Conservation (phyloP, 1,140 invertebrate genomes). For the Pogonomyrmex barbatus region DNA sequence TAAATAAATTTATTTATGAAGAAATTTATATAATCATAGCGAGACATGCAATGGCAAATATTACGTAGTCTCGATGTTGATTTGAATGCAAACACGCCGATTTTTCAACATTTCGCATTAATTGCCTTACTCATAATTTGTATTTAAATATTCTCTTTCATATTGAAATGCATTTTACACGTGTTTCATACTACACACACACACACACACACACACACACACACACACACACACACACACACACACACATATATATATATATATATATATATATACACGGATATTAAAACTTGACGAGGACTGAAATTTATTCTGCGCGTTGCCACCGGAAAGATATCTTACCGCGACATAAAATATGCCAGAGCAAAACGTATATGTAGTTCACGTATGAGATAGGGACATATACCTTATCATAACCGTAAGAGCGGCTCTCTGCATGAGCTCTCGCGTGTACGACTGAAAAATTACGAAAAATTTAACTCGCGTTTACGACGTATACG, state of each 20-base stretch:
- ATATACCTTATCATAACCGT: conserved; percentile 42
- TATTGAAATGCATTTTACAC: conserved; percentile 11
- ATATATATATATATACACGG: no score
- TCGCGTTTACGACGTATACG: not conserved
- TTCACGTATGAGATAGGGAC: conserved; percentile 23
- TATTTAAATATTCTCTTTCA: conserved; percentile 21
- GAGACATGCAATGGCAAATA: not conserved
- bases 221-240: no score
- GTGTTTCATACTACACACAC: no score
- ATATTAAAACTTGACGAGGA: conserved; percentile 54
- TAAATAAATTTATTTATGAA: not conserved
- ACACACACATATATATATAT: no score
- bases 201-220: no score
- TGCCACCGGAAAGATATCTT: conserved; percentile 36
- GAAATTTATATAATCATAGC: not conserved
- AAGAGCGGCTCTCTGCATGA: not conserved
- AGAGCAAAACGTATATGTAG: conserved; percentile 28
- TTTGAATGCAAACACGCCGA: not conserved
- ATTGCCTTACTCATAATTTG: not conserved
- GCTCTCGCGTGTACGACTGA: not conserved
- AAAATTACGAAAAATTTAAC: conserved; percentile 53
- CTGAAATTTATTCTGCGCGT: conserved; percentile 34
- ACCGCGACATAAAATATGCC: conserved; percentile 36
- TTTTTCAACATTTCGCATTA: not conserved
- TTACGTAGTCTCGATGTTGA: not conserved